phyloP scores from a whole-genome alignment of 2,888 invertebrate species.

The Diaphora mendica region DNA sequence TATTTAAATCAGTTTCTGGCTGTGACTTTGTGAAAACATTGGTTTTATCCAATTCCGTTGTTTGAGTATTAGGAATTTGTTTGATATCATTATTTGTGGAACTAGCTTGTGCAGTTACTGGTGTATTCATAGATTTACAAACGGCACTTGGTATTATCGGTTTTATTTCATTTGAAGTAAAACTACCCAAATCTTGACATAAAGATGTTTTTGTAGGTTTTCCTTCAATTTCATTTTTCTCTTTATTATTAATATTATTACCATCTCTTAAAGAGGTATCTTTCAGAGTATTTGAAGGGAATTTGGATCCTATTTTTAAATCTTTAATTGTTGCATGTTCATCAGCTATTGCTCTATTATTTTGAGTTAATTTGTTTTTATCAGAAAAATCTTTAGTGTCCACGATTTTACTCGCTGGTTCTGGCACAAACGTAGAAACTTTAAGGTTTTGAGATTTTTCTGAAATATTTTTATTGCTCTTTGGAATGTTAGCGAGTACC shows the following conservation, averaged over 20 bases:
- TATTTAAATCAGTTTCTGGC: slow-evolving; percentile 23
- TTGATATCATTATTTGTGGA: slow-evolving; percentile 13
- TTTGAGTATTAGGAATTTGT: slow-evolving; percentile 7
- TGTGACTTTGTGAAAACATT: slow-evolving; percentile 4
- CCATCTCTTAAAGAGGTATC: slow-evolving; percentile 6
- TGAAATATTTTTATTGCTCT: slow-evolving; percentile 29
- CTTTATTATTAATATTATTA: slow-evolving; percentile 16
- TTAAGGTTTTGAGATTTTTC: slow-evolving; percentile 29
- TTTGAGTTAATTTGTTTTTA: neutral
- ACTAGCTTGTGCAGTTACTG: slow-evolving; percentile 8
- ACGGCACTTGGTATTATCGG: neutral
- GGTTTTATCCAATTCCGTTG: slow-evolving; percentile 6
- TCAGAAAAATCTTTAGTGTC: slow-evolving; percentile 5
- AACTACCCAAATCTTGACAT: slow-evolving; percentile 9
- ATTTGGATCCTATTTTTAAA: slow-evolving; percentile 16
- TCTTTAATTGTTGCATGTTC: slow-evolving; percentile 14
- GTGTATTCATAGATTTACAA: slow-evolving; percentile 1
- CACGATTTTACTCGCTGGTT: slow-evolving; percentile 15
- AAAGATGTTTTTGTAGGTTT: slow-evolving; percentile 1
- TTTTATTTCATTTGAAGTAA: slow-evolving; percentile 17
- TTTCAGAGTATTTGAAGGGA: slow-evolving; percentile 11
- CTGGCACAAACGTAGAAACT: slow-evolving; percentile 3
- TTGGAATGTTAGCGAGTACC: slow-evolving; percentile 29
- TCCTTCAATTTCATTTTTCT: slow-evolving; percentile 11
- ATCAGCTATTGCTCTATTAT: slow-evolving; percentile 11